phyloP scores from a whole-genome alignment of 2,113 vertebrate species.

The Oreochromis niloticus region DNA sequence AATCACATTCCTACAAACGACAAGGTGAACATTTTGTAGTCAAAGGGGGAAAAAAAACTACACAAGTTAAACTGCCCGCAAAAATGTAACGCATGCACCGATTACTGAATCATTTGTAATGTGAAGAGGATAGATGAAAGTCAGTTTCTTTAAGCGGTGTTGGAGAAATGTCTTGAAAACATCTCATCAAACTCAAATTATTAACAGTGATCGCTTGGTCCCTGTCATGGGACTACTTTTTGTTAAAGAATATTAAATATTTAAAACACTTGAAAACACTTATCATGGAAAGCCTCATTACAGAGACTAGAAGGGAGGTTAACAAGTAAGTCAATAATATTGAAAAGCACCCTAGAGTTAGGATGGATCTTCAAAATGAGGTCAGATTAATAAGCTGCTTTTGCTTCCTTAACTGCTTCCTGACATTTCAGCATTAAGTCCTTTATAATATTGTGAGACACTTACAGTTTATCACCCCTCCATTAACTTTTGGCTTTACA shows the following conservation, averaged over 20 bases:
- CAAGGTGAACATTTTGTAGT: neutral
- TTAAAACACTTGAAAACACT: slow-evolving; percentile 32
- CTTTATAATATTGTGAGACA: slow-evolving; percentile 17
- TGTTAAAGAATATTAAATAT: slow-evolving; percentile 34
- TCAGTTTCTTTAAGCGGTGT: neutral
- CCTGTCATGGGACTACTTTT: neutral
- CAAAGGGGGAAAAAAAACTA: neutral
- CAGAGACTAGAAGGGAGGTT: slow-evolving; percentile 30
- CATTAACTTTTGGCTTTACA: slow-evolving; percentile 23
- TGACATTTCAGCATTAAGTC: slow-evolving; percentile 23
- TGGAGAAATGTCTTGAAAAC: slow-evolving; percentile 1
- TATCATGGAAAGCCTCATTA: slow-evolving; percentile 32
- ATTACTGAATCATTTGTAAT: neutral
- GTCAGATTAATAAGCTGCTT: slow-evolving; percentile 34
- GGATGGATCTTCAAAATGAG: slow-evolving; percentile 45
- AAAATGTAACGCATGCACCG: neutral
- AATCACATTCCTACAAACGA: neutral
- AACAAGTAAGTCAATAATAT: slow-evolving; percentile 49
- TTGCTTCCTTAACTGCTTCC: slow-evolving; percentile 31
- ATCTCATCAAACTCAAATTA: neutral
- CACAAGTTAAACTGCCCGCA: neutral
- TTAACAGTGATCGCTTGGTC: slow-evolving; percentile 7
- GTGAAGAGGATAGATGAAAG: neutral
- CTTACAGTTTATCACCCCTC: slow-evolving; percentile 11
- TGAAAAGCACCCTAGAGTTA: slow-evolving; percentile 47